Base-by-base conservation (phyloP, 1,140 invertebrate species). In the Brachionus rotundiformis region DNA sequence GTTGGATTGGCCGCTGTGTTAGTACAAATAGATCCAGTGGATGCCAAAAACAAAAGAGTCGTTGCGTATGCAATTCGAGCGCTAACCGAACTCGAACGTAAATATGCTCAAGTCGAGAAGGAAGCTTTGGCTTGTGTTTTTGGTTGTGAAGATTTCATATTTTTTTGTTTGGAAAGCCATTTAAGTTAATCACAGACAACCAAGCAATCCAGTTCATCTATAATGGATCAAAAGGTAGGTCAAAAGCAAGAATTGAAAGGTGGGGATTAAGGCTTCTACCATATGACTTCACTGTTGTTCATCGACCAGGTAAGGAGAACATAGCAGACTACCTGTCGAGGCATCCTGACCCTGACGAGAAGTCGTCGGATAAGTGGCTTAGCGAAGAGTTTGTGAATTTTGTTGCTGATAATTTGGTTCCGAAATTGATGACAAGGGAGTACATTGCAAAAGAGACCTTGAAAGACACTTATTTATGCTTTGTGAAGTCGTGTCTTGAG, bases 71-170 rank as follows among this genome's bases (percentile, higher is more conserved):
- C 83, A 3, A 82, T 65, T 7, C 19, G 83, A 19, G 39, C 83
- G 13, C 49, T 85, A 4, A 84, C 75, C 19, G 8, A 44, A n/a
- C 80, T 82, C 2, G 83, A 84, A 73, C 54, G 31, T 8, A 19
- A 80, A 13, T 85, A 84, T 65, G 75, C 82, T 5, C 83, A 83
- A 39, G 85, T 84, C 59, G 84, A 85, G 59, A 83, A 82, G 61
- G 83, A 84, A 41, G 36, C 61, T 0, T 44, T 83, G 41, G 54
- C 59, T 7, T 31, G n/a, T n/a, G 61, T 82, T 0, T 82, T 13
- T 44, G 76, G 3, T 16, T 47, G 39, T 27, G 61, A 81, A 71
- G 68, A 29, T 81, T 81, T 36, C 10, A 81, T 23, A 27, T 23
- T 10, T 44, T 25, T 41, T 11, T 0, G 11, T 2, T 39, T 71